Percentiles rank a stretch among this genome's conserved stretches.
These are phyloP conservation scores for Malaclemys terrapin DNA, from an alignment of 2,113 vertebrate species.

Conservation along the genomic window DNA sequence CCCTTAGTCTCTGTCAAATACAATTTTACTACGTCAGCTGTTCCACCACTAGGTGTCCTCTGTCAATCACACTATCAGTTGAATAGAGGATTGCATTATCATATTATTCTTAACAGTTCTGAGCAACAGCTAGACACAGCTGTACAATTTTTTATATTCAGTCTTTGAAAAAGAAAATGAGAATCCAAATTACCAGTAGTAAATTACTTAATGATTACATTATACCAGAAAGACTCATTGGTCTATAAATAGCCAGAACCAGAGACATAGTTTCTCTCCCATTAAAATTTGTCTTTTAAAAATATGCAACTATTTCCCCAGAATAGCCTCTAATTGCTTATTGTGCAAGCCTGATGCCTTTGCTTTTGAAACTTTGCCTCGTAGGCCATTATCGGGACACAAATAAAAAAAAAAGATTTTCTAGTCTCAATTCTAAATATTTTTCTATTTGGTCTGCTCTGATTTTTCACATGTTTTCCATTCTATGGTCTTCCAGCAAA, in stretches of 20 bases:
- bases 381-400: fast-evolving
- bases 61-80: background rate
- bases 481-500: background rate
- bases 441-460: background rate
- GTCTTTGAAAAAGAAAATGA: background rate
- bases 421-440: background rate
- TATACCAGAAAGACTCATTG: fast-evolving
- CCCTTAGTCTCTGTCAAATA: background rate
- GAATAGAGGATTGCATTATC: background rate
- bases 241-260: background rate
- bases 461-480: background rate
- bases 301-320: background rate
- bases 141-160: background rate
- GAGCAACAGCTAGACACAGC: too few relatives aligned
- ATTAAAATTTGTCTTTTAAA: background rate
- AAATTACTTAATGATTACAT: background rate
- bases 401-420: background rate
- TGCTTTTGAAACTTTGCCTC: background rate
- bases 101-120: background rate
- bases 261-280: background rate
- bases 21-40: background rate
- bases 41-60: background rate
- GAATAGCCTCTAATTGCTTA: background rate
- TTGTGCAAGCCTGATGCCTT: background rate
- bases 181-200: background rate